Percentiles rank a stretch among this genome's conserved stretches.
These are phyloP conservation scores for Frankliniella intonsa DNA, from an alignment of 2,888 invertebrate genomes.

Conservation along the genomic window DNA sequence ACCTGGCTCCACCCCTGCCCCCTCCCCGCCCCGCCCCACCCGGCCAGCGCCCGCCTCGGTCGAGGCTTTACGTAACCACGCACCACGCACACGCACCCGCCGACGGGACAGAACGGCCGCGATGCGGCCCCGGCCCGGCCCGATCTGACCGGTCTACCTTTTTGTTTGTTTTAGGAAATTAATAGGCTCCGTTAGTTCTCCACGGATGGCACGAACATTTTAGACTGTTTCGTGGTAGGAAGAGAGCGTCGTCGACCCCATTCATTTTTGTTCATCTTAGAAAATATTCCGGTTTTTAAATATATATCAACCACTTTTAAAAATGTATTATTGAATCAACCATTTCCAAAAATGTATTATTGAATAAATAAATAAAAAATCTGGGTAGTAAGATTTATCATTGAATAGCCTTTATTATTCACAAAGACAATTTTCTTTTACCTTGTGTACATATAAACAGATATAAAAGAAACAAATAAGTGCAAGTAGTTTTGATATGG, in stretches of 20 bases:
- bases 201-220: no score
- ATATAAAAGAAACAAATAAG: slow-evolving; percentile 7
- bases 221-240: no score
- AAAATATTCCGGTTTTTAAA: no score
- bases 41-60: background rate
- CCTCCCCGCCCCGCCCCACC: background rate
- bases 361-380: background rate
- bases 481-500: slow-evolving; percentile 1
- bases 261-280: no score
- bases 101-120: no score
- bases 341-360: background rate
- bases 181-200: no score
- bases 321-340: no score
- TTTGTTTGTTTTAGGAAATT: no score
- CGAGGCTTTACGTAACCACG: background rate
- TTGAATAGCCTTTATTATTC: slow-evolving; percentile 16
- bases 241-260: no score
- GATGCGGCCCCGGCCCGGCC: no score
- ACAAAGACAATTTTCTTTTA: slow-evolving; percentile 2
- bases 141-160: no score
- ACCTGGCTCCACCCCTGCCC: background rate
- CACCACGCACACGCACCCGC: background rate
- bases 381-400: background rate
- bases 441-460: slow-evolving; percentile 6
- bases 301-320: no score